Percentiles rank a stretch among this genome's conserved stretches.
These are phyloP conservation scores for Tuberolachnus salignus DNA, from an alignment of 2,888 invertebrate species.

Conservation along the genomic window DNA sequence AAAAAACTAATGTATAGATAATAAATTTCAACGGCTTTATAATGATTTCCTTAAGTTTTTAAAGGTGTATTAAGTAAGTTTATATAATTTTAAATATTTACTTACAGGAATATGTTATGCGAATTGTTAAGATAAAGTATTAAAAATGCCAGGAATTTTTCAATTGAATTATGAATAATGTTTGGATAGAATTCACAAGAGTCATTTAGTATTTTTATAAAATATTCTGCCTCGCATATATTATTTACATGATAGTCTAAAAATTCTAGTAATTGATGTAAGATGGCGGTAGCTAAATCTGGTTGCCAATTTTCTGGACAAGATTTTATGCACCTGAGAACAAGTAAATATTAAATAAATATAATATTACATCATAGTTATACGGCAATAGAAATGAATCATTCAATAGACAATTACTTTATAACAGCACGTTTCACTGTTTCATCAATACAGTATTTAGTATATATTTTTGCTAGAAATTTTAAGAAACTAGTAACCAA, in stretches of 20 bases:
- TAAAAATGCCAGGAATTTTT: conserved; percentile 1
- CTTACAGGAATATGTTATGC: conserved; percentile 29
- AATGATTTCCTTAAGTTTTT: too few species aligned
- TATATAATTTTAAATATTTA: conserved; percentile 2
- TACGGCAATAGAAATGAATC: too few species aligned
- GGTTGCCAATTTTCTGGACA: conserved; percentile 31
- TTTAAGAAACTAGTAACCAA: not conserved
- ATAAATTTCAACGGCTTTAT: too few species aligned
- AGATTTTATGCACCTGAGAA: conserved; percentile 27
- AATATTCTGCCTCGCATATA: conserved; percentile 21
- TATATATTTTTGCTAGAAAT: conserved; percentile 31
- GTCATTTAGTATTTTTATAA: conserved; percentile 33
- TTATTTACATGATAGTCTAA: not conserved
- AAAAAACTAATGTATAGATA: too few species aligned
- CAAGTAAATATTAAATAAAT: not conserved
- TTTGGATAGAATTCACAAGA: conserved; percentile 32
- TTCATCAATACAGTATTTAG: conserved; percentile 15
- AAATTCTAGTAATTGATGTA: not conserved
- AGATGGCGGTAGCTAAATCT: conserved; percentile 6
- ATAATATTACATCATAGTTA: not conserved
- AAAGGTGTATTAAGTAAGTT: too few species aligned
- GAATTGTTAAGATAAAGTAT: conserved; percentile 7
- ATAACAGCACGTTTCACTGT: conserved; percentile 15
- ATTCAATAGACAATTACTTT: conserved; percentile 13
- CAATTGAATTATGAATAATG: conserved; percentile 4